Percentiles rank a stretch among this genome's conserved stretches.
Conservation (phyloP, 1,140 invertebrate genomes). For the Meloidogyne hapla region DNA sequence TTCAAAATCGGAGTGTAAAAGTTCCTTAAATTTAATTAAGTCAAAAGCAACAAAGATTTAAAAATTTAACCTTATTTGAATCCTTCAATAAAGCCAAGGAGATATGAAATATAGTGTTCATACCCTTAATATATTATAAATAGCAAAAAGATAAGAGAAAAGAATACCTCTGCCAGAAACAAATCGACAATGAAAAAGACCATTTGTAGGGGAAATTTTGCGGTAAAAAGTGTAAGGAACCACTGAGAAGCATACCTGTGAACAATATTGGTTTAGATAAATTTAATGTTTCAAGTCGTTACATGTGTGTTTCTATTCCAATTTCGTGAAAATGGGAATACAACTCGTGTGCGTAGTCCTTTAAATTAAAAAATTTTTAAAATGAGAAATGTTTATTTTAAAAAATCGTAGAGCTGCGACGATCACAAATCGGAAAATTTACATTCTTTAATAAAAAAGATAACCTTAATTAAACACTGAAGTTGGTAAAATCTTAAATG, state of each 20-base stretch:
- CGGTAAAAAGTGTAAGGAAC: slow-evolving; percentile 97
- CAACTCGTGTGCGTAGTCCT: slow-evolving; percentile 85
- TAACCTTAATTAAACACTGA: slow-evolving; percentile 86
- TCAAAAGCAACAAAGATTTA: slow-evolving; percentile 74
- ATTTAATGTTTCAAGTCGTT: background rate
- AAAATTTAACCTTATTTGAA: slow-evolving; percentile 48
- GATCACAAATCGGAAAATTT: too few relatives aligned
- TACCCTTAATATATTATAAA: slow-evolving; percentile 69
- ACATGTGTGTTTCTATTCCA: slow-evolving; percentile 96
- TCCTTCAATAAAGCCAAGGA: slow-evolving; percentile 82
- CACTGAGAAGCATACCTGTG: slow-evolving; percentile 83
- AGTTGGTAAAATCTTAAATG: slow-evolving; percentile 92
- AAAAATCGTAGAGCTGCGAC: slow-evolving; percentile 11
- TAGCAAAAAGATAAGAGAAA: slow-evolving; percentile 2
- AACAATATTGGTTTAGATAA: background rate
- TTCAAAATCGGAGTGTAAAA: slow-evolving; percentile 94
- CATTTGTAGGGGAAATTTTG: slow-evolving; percentile 92
- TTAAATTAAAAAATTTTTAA: slow-evolving; percentile 64
- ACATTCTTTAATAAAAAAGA: slow-evolving; percentile 1
- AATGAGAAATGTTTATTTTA: slow-evolving; percentile 10
- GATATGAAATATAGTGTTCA: slow-evolving; percentile 92
- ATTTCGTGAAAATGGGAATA: slow-evolving; percentile 85
- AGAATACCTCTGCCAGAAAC: slow-evolving; percentile 73
- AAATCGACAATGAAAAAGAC: slow-evolving; percentile 96
- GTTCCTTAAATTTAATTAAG: slow-evolving; percentile 70